Base-by-base conservation (phyloP, 2,797 vertebrate species). In the Clarias pachynema region DNA sequence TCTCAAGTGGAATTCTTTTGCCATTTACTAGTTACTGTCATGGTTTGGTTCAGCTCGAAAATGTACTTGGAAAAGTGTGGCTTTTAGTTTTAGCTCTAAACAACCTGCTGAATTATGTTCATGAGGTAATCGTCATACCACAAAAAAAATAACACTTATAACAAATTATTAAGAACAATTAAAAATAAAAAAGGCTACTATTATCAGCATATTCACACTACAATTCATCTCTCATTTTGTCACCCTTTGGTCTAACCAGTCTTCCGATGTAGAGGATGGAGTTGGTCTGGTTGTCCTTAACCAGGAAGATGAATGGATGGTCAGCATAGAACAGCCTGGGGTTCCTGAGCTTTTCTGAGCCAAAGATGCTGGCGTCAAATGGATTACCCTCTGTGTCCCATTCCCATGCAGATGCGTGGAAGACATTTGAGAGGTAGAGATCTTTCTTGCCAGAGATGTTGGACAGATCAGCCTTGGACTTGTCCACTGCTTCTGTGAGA, bases 371-470 rank as follows among this genome's bases (percentile, higher is more conserved):
- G 0, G 95, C 87, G 0, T 99, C 96, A 0, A 94, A 97, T 0
- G 97, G 96, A 90, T 99, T 99, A 29, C 98, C 98, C 0, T 96
- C 96, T 0, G 96, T 94, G 86, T 97, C 96, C 94, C 96, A 95
- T 81, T 99, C 98, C 0, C 98, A 93, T 82, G 97, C 96, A 0
- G 97, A 95, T 0, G 97, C 97, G 0, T 99, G 98, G 95, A 97
- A 97, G 77, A 99, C 93, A 0, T 95, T 97, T 68, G 97, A 94
- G 79, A 99, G 95, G 91, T 99, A 99, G 18, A 99, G 97, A 84
- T 99, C 97, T 90, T 99, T 99, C 94, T 99, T 99, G 81, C 98
- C 98, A 0, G 98, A 98, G 94, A 99, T 99, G 86, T 97, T 98
- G 0, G 98, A 99, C 68, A 99, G 85, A 89, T 99, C 98, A 0